Conservation (phyloP, 2,888 invertebrate species). For the Phyllotreta cruciferae region DNA sequence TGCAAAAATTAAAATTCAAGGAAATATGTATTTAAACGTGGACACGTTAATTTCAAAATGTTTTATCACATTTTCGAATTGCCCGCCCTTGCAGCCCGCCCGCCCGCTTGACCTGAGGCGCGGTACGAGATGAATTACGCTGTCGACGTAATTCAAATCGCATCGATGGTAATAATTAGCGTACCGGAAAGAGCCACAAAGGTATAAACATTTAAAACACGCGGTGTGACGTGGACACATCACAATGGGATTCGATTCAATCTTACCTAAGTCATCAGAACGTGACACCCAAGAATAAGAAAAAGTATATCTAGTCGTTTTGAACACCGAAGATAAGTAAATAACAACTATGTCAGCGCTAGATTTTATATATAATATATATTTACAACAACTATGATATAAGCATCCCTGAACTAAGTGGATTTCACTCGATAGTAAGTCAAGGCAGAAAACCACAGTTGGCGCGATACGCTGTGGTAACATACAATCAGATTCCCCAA, state of each 20-base stretch:
- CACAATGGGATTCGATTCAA: not conserved
- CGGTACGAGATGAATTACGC: too few species aligned
- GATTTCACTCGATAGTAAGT: slow-evolving; percentile 2
- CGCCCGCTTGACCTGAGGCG: too few species aligned
- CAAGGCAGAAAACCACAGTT: slow-evolving; percentile 7
- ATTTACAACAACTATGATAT: slow-evolving; percentile 5
- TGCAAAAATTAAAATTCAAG: too few species aligned
- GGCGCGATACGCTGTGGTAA: not conserved
- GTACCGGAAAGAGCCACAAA: too few species aligned
- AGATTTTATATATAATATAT: not conserved
- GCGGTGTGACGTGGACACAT: not conserved
- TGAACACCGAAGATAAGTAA: slow-evolving; percentile 4
- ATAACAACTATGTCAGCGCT: slow-evolving; percentile 1
- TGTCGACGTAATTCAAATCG: too few species aligned
- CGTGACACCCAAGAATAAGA: not conserved
- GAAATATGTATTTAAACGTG: too few species aligned
- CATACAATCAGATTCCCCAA: not conserved
- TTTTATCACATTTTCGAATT: too few species aligned
- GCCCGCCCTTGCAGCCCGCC: too few species aligned
- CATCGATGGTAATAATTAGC: too few species aligned
- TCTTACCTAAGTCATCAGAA: not conserved
- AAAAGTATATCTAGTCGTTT: slow-evolving; percentile 1
- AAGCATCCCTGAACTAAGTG: slow-evolving; percentile 6
- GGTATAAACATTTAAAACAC: too few species aligned
- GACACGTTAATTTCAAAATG: too few species aligned